phyloP scores from a whole-genome alignment of 1,140 invertebrate species.

The Geopemphigus sp. region DNA sequence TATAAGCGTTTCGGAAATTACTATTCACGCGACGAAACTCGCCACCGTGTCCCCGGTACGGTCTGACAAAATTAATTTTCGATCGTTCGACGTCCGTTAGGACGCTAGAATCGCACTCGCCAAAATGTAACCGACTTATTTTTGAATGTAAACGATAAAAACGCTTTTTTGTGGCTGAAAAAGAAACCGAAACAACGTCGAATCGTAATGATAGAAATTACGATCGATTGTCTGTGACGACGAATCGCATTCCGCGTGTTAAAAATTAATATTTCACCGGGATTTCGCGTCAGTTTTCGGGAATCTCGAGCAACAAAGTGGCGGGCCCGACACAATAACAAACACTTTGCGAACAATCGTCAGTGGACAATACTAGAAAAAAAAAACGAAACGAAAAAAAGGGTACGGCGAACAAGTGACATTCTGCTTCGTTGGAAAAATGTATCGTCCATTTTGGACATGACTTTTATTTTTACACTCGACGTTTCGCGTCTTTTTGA shows the following conservation, averaged over 20 bases:
- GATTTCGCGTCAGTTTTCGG: background rate
- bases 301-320: background rate
- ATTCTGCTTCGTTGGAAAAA: constrained; percentile 22
- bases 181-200: too few species aligned
- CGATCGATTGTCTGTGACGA: background rate
- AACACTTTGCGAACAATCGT: constrained; percentile 28
- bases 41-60: too few species aligned
- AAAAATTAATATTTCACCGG: background rate
- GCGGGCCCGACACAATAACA: background rate
- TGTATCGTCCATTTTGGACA: constrained; percentile 18
- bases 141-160: too few species aligned
- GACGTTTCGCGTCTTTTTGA: constrained; percentile 22
- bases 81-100: too few species aligned
- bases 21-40: too few species aligned
- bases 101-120: too few species aligned
- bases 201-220: too few species aligned
- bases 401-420: constrained; percentile 16
- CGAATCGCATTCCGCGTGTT: background rate
- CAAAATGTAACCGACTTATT: too few species aligned
- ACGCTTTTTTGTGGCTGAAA: too few species aligned
- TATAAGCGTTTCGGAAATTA: too few species aligned
- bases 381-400: background rate
- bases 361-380: background rate
- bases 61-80: too few species aligned
- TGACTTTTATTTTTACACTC: constrained; percentile 26